Base-by-base conservation (phyloP, 1,140 invertebrate genomes). In the Drosophila watanabei region DNA sequence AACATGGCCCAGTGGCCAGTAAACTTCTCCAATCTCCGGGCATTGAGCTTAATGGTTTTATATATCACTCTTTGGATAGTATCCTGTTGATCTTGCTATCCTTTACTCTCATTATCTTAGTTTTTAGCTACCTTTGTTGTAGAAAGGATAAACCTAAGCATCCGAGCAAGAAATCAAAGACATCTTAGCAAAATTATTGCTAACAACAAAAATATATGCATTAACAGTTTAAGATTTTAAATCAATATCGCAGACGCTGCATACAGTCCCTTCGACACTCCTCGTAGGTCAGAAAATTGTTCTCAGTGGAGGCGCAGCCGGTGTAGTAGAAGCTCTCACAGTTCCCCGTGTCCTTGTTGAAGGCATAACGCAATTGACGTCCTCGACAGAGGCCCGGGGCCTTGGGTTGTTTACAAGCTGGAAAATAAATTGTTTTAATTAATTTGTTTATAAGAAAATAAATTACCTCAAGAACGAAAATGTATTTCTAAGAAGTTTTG, bases 21-120 rank as follows among this genome's bases (percentile, higher is more conserved):
- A 80, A 94, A 35, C 91, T 94, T 7, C 88, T 95, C 11, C 93
- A 93, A 48, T 92, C 94, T 6, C 81, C 93, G 4, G 94, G 93
- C 20, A 81, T 91, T 4, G 91, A 94, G 35, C 69, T 95, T 8
- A 90, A 86, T 66, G 89, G 90, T 66, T 85, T 91, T 32, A 37
- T 92, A 14, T 93, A 92, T 52, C 78, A 93, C 45, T 93, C 92
- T 2, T 24, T 93, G 65, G 92, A 93, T 45, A 79, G 64, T 11
- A 32, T 92, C 20, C 16, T 14, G 1, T 2, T 92, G n/a, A 33
- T 91, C 2, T 1, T 78, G 3, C 9, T 18, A 0, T 18, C 16
- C 9, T 1, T 75, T 18, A 13, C 45, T 13, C 0, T 66, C 3
- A n/a, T 90, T 3, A n/a, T 59, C 16, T 13, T 43, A 11, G 16